Percentiles rank a stretch among this genome's conserved stretches.
phyloP scores from a whole-genome alignment of 1,140 invertebrate genomes.

The Euwallacea similis region DNA sequence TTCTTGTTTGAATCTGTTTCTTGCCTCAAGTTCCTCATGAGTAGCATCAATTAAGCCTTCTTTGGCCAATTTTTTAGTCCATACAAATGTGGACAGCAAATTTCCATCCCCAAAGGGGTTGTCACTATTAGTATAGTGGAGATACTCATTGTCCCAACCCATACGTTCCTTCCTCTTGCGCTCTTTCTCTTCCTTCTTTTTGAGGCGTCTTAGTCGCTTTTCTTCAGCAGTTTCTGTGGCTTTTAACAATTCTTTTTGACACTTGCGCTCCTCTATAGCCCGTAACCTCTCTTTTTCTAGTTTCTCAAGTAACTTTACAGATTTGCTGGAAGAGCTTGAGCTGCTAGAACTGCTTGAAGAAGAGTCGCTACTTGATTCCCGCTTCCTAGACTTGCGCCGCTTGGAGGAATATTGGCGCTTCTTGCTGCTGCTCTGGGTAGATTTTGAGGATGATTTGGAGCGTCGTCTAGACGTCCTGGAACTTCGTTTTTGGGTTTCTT shows the following conservation, averaged over 20 bases:
- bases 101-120: constrained; percentile 99
- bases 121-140: constrained; percentile 96
- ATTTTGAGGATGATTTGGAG: neutral
- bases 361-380: neutral
- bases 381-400: neutral
- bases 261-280: constrained; percentile 66
- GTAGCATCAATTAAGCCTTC: constrained; percentile 84
- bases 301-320: constrained; percentile 69
- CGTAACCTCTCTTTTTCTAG: constrained; percentile 71
- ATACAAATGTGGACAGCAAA: constrained; percentile 91
- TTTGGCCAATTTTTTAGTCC: constrained; percentile 95
- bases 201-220: constrained; percentile 77
- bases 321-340: constrained; percentile 50
- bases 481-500: neutral
- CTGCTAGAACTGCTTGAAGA: constrained; percentile 1
- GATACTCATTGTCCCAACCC: constrained; percentile 96
- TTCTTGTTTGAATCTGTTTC: constrained; percentile 84
- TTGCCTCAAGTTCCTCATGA: constrained; percentile 80
- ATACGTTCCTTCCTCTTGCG: constrained; percentile 83
- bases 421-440: neutral
- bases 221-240: constrained; percentile 94
- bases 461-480: neutral
- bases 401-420: constrained; percentile 4
- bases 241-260: constrained; percentile 83
- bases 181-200: constrained; percentile 92